These are phyloP conservation scores for Acleris emargana DNA, from an alignment of 2,888 invertebrate species.

Conservation along the genomic window DNA sequence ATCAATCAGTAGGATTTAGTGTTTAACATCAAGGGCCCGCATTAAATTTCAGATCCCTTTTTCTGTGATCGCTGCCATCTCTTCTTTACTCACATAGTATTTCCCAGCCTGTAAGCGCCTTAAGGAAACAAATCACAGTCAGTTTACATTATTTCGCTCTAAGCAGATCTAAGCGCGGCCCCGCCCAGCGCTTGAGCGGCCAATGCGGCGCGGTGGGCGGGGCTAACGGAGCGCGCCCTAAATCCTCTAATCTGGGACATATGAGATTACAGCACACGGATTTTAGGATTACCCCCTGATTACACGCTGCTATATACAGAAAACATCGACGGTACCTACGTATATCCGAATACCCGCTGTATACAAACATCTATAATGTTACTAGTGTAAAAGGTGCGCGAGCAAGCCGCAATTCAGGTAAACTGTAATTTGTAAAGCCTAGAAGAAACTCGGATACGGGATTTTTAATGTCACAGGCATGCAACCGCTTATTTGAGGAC, in stretches of 20 bases:
- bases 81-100: neutral
- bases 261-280: conserved; percentile 32
- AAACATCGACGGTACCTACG: neutral
- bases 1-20: too few species aligned
- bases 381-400: neutral
- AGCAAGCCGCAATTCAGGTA: conserved; percentile 11
- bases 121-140: conserved; percentile 15
- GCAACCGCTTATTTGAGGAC: conserved; percentile 76
- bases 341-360: too few species aligned
- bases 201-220: conserved; percentile 76
- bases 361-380: neutral
- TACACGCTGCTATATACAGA: conserved; percentile 19
- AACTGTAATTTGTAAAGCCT: conserved; percentile 29
- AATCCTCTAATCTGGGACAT: conserved; percentile 39
- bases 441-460: conserved; percentile 31
- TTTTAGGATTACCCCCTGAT: conserved; percentile 33
- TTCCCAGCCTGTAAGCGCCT: neutral
- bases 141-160: conserved; percentile 57
- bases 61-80: neutral
- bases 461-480: conserved; percentile 67
- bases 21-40: too few species aligned
- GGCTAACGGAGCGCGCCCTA: conserved; percentile 66
- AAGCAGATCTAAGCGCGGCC: conserved; percentile 76
- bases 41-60: neutral
- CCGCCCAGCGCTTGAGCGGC: conserved; percentile 73